Base-by-base conservation (phyloP, 2,113 vertebrate genomes). In the Rhea pennata region DNA sequence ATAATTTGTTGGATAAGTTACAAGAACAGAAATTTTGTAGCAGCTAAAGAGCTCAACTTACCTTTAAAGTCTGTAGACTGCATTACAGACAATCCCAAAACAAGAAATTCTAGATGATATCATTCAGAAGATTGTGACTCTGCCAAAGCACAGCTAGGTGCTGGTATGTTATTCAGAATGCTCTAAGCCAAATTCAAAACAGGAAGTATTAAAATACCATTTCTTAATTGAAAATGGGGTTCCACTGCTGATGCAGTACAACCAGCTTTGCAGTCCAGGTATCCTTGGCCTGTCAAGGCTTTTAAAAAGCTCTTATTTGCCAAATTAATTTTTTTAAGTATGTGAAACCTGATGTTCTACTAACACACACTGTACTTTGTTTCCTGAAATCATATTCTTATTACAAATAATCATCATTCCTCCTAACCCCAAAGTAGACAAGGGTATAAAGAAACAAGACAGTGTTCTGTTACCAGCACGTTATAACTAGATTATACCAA, bases 281-380 rank as follows among this genome's bases (percentile, higher is more conserved):
- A 93, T 88, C 36, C 36, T 33, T 61, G 48, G 21, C 29, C 69
- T 72, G 72, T 69, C 67, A 88, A 6, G 2, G 5, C 58, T 66
- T 93, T 91, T 87, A 82, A 89, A 93, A 94, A 88, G 48, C 54
- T 84, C 61, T 86, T 86, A 70, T 27, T 85, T 67, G 19, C 66
- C 65, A 61, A 72, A 58, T 80, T 85, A 54, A 78, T 88, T 83
- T 66, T 75, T 17, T 83, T 14, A 92, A 84, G n/a, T 62, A 91
- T 44, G 65, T 83, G 23, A 66, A 86, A 87, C 13, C 31, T 48
- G 8, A 81, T 78, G 61, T 48, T 71, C 69, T 62, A 26, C 44
- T 81, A 69, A 87, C 12, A 80, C 15, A 61, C 17, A 80, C 5
- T 53, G 48, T 72, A 72, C 56, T 81, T 84, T 75, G 1, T 88